Conservation (phyloP, 2,113 vertebrate genomes). For the Marmota flaviventris region DNA sequence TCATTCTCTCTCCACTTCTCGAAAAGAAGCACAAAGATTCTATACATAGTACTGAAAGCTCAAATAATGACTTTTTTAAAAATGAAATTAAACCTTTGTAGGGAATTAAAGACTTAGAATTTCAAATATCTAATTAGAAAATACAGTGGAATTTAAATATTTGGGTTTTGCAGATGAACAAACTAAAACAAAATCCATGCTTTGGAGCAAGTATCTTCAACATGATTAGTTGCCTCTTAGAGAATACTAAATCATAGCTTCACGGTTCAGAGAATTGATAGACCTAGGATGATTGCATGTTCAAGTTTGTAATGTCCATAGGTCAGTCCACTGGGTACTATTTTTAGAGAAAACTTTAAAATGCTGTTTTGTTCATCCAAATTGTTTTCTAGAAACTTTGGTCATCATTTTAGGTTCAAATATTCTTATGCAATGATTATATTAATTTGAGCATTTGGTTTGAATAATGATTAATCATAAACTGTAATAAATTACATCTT, state of each 20-base stretch:
- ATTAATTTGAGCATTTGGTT: neutral
- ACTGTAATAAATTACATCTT: slow-evolving; percentile 13
- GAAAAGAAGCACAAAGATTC: neutral
- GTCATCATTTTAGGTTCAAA: neutral
- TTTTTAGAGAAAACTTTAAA: slow-evolving; percentile 41
- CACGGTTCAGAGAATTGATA: neutral
- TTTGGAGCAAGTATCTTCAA: neutral
- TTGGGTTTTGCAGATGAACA: slow-evolving; percentile 21
- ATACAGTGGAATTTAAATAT: neutral
- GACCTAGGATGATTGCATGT: neutral
- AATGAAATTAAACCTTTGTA: neutral
- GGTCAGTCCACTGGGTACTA: neutral
- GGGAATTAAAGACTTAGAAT: slow-evolving; percentile 3
- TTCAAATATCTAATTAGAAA: slow-evolving; percentile 20
- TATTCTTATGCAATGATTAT: neutral
- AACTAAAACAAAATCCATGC: neutral
- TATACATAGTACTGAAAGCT: neutral
- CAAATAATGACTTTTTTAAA: slow-evolving; percentile 27
- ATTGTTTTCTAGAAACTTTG: neutral
- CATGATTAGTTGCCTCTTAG: neutral
- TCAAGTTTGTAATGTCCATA: neutral
- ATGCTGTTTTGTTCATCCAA: slow-evolving; percentile 13
- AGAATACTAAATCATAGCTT: neutral
- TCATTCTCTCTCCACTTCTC: neutral
- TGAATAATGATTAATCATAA: slow-evolving; percentile 4